Conservation (phyloP, 1,140 invertebrate genomes). For the Caenorhabditis inopinata region DNA sequence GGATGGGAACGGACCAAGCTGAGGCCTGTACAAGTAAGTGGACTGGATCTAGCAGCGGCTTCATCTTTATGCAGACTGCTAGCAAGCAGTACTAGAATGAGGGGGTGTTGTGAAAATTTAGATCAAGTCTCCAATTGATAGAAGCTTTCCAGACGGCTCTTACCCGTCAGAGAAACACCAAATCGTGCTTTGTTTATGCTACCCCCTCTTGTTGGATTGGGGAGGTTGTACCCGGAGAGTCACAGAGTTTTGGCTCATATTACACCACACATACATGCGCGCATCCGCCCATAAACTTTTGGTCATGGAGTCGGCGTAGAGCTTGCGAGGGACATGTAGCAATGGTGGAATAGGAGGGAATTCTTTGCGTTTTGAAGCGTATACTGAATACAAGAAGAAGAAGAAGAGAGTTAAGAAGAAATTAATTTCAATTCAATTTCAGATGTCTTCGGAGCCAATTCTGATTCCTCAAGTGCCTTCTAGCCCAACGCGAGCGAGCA, state of each 20-base stretch:
- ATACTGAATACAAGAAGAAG: too few relatives aligned
- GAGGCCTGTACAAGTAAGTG: conserved; percentile 52
- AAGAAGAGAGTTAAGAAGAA: too few relatives aligned
- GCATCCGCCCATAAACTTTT: conserved; percentile 13
- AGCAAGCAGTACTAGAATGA: too few relatives aligned
- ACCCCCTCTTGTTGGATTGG: neutral
- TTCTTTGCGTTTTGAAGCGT: too few relatives aligned
- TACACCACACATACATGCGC: conserved; percentile 20
- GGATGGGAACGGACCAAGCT: conserved; percentile 90
- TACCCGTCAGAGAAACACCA: too few relatives aligned
- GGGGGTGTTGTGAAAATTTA: too few relatives aligned
- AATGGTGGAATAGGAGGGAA: neutral
- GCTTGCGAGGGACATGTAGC: neutral
- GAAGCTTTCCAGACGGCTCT: too few relatives aligned
- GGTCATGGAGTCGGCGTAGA: too few relatives aligned
- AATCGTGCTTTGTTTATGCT: neutral
- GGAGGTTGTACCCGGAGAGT: neutral
- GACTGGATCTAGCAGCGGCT: too few relatives aligned
- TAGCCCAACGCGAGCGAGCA: neutral
- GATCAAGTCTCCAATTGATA: too few relatives aligned
- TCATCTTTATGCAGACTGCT: too few relatives aligned
- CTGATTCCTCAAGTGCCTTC: conserved; percentile 16
- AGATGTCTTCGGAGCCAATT: conserved; percentile 3
- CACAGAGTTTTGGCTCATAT: neutral
- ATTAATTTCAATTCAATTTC: too few relatives aligned